Percentiles rank a stretch among this genome's conserved stretches.
These are phyloP conservation scores for Octonoba sinensis DNA, from an alignment of 2,888 invertebrate genomes.

Conservation along the genomic window DNA sequence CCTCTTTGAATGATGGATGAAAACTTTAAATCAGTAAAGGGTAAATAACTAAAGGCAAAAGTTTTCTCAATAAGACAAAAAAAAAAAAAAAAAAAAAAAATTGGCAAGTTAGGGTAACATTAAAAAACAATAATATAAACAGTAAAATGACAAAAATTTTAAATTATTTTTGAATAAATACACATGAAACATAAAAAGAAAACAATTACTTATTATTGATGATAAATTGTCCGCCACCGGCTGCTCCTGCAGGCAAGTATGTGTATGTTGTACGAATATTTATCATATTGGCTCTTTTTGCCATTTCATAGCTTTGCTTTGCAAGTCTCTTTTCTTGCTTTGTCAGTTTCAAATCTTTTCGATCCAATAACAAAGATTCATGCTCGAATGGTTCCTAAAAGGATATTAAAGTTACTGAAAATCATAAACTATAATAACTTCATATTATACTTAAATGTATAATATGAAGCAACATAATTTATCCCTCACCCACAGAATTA, in stretches of 20 bases:
- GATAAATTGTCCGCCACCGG: slow-evolving; percentile 54
- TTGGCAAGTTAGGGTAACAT: too few species aligned
- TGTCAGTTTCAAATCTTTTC: slow-evolving; percentile 93
- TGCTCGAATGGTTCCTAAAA: slow-evolving; percentile 88
- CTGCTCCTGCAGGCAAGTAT: slow-evolving; percentile 49
- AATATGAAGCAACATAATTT: not conserved
- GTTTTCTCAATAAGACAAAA: too few species aligned
- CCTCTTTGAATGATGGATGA: too few species aligned
- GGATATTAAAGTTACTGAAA: slow-evolving; percentile 68
- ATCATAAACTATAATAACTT: not conserved
- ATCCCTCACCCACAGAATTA: too few species aligned
- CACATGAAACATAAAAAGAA: too few species aligned
- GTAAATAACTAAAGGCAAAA: too few species aligned
- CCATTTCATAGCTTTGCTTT: slow-evolving; percentile 91
- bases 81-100: too few species aligned
- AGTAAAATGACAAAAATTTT: too few species aligned
- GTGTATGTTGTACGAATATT: slow-evolving; percentile 61
- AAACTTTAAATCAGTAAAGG: too few species aligned
- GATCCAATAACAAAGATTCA: slow-evolving; percentile 92
- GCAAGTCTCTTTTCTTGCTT: slow-evolving; percentile 93
- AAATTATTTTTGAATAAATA: too few species aligned
- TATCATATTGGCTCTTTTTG: slow-evolving; percentile 76
- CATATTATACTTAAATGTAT: not conserved
- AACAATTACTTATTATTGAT: slow-evolving; percentile 59
- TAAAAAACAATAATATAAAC: too few species aligned